Percentiles rank a stretch among this genome's conserved stretches.
Conservation (phyloP, 2,113 vertebrate genomes). For the Notiomystis cincta region DNA sequence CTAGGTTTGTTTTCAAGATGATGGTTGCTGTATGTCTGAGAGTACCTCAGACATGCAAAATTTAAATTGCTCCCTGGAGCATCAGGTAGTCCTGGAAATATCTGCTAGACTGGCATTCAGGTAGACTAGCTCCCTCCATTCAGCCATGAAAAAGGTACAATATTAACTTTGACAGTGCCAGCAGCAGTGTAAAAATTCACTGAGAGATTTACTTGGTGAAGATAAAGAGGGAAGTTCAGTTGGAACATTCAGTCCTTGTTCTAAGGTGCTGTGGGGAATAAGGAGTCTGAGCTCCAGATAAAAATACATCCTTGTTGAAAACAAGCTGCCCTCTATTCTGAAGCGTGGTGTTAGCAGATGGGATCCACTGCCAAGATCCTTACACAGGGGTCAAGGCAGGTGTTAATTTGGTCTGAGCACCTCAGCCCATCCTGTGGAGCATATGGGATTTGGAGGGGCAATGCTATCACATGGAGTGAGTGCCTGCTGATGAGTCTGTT, state of each 20-base stretch:
- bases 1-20: not conserved
- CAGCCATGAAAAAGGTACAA: not conserved
- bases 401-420: not conserved
- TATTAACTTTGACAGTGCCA: not conserved
- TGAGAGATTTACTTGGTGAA: not conserved
- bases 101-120: not conserved
- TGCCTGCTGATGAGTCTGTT: not conserved
- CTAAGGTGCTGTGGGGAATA: not conserved
- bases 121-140: not conserved
- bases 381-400: not conserved
- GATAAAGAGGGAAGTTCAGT: not conserved
- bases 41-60: not conserved
- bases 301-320: not conserved
- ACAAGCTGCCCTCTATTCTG: not conserved
- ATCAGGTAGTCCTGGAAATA: not conserved
- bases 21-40: not conserved
- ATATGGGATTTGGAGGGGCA: not conserved
- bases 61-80: not conserved
- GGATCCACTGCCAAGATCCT: not conserved
- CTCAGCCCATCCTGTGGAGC: not conserved
- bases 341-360: not conserved
- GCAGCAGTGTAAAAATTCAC: not conserved
- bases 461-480: not conserved
- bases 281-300: not conserved
- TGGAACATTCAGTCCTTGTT: not conserved